A percentile compares a stretch with the other conserved stretches of the same genome.
phyloP scores from a whole-genome alignment of 2,888 invertebrate species.

The Conus canariensis region DNA sequence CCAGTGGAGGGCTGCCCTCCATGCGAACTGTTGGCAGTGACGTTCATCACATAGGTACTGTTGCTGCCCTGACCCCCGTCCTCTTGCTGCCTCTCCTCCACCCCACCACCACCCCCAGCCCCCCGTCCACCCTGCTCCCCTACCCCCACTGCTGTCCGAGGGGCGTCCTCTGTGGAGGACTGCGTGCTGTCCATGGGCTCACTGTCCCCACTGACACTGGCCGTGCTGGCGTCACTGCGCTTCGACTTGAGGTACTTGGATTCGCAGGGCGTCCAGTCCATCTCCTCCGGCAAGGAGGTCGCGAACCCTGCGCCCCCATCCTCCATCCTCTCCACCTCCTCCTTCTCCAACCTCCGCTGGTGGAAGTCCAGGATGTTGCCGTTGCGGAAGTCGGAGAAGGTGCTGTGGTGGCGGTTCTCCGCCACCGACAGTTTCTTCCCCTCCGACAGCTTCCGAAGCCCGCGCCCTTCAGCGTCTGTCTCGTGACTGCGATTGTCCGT shows the following conservation, averaged over 20 bases:
- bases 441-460: conserved; percentile 32
- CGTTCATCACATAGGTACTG: conserved; percentile 40
- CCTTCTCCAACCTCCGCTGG: conserved; percentile 43
- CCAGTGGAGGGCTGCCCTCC: background rate
- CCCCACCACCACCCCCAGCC: background rate
- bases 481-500: conserved; percentile 21
- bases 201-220: background rate
- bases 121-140: background rate
- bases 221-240: background rate
- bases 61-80: background rate
- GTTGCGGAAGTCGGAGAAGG: conserved; percentile 67
- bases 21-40: conserved; percentile 32
- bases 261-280: conserved; percentile 52
- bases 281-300: conserved; percentile 44
- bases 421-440: conserved; percentile 34
- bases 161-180: background rate
- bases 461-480: background rate
- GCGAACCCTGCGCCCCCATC: conserved; percentile 1
- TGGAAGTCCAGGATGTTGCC: conserved; percentile 56
- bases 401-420: conserved; percentile 59
- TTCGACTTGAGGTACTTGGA: conserved; percentile 50
- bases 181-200: conserved; percentile 18
- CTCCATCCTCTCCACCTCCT: conserved; percentile 44
- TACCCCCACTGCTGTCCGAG: background rate
- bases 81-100: background rate